phyloP scores from a whole-genome alignment of 2,797 vertebrate species.

The Catostomus latipinnis region DNA sequence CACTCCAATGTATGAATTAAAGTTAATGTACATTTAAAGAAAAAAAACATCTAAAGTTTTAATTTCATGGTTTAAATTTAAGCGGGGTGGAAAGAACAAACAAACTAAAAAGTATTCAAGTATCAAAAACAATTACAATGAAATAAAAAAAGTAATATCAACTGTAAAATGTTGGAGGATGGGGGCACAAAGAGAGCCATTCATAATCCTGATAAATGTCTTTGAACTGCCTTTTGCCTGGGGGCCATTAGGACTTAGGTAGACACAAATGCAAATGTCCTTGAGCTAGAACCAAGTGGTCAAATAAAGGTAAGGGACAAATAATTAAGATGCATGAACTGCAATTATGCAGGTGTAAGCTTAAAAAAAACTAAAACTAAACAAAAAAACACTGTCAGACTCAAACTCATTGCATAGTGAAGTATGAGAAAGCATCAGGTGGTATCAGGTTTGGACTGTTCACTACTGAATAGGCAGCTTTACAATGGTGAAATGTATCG shows the following conservation, averaged over 20 bases:
- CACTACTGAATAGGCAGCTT: not conserved
- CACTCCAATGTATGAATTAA: conserved; percentile 6
- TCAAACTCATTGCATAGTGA: conserved; percentile 15
- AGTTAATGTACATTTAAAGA: conserved; percentile 28
- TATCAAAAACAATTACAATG: conserved; percentile 24
- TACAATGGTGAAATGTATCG: not conserved
- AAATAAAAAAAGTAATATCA: conserved; percentile 46
- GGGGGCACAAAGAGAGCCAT: conserved; percentile 58
- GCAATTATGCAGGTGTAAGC: conserved; percentile 49
- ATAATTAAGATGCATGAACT: conserved; percentile 68
- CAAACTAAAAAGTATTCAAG: conserved; percentile 32
- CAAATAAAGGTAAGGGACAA: conserved; percentile 51
- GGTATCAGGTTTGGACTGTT: not conserved
- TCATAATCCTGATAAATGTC: not conserved
- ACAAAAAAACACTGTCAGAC: not conserved
- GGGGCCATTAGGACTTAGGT: conserved; percentile 68
- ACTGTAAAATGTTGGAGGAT: conserved; percentile 57
- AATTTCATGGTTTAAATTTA: no score
- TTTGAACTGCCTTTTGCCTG: conserved; percentile 77
- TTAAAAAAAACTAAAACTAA: not conserved
- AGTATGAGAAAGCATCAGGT: not conserved
- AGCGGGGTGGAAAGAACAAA: no score
- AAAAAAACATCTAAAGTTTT: conserved; percentile 3
- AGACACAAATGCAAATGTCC: conserved; percentile 75
- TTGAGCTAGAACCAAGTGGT: conserved; percentile 66